Evolutionary conservation across 2,113 vertebrate species (phyloP), one percentile per base, ranked within the genome.

Genomic region (Vombatus ursinus): DNA sequence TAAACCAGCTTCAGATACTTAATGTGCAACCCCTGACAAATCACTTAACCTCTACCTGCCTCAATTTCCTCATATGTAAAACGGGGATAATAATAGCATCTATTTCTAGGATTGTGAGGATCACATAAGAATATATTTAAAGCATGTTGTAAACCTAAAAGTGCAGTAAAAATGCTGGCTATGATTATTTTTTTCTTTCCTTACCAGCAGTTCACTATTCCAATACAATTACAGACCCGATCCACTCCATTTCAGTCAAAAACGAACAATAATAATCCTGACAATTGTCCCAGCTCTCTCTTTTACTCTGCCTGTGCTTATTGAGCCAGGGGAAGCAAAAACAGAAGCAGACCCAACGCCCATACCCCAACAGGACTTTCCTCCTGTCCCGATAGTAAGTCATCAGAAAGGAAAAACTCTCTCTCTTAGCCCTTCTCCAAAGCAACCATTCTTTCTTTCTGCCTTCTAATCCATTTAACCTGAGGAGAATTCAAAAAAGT

Each of bases 141-240:
- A 49, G 24, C 48, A n/a, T 1, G 68, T n/a, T 9, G 0, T 68
- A 14, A 10, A 31, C 23, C 37, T 28, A 2, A 16, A 0, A 25
- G 10, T 0, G 11, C 23, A 84, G 22, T 44, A 54, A 61, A 4
- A 26, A 3, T 16, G 2, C 19, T 44, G 0, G 2, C 19, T 44
- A 2, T 11, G 5, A n/a, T 77, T 68, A 77, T 44, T 44, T 84
- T 84, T 84, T 44, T 23, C 68, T 84, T 84, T 84, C n/a, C 19
- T 84, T 84, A 54, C 6, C 25, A 2, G 91, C 52, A 52, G 25
- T n/a, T 91, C 28, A 47, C 44, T 3, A 0, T 3, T 2, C 52
- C 52, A 92, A 90, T 48, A 47, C 12, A 28, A 14, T 0, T 12
- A 90, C 14, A 90, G 77, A 89, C 37, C 52, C n/a, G 61, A 54